Percentiles rank a stretch among this genome's conserved stretches.
These are phyloP conservation scores for Habropoda laboriosa DNA, from an alignment of 1,140 invertebrate species.

Conservation along the genomic window DNA sequence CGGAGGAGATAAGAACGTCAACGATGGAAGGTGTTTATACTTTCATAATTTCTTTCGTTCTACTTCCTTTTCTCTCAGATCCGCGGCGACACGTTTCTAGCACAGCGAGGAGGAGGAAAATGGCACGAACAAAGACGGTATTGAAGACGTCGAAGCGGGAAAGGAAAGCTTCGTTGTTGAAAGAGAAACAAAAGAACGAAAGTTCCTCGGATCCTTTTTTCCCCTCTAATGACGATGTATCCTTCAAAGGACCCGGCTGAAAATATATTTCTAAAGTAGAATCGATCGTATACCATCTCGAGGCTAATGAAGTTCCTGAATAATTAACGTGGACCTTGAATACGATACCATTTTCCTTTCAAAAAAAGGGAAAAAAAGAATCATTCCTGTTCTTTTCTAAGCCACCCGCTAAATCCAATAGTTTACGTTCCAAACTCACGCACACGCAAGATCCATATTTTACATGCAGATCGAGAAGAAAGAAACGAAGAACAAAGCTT, in stretches of 20 bases:
- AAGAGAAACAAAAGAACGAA: constrained; percentile 30
- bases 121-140: constrained; percentile 39
- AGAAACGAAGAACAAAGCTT: not conserved
- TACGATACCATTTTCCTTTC: not conserved
- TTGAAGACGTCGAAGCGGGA: constrained; percentile 35
- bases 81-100: constrained; percentile 24
- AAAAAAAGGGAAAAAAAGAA: not conserved
- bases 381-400: not conserved
- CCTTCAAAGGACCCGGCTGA: constrained; percentile 1
- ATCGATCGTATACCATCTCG: not conserved
- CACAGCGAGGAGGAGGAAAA: constrained; percentile 14
- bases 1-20: not conserved
- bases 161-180: constrained; percentile 30
- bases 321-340: not conserved
- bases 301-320: not conserved
- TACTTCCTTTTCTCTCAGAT: not conserved
- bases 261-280: constrained; percentile 17
- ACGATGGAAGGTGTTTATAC: not conserved
- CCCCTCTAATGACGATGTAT: constrained; percentile 19
- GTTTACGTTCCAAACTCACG: not conserved
- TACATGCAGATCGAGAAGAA: not conserved
- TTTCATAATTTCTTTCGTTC: constrained; percentile 26
- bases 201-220: constrained; percentile 3
- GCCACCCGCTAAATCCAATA: not conserved
- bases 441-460: no score